Conservation (phyloP, 2,888 invertebrate species). For the Coelinius sp. region DNA sequence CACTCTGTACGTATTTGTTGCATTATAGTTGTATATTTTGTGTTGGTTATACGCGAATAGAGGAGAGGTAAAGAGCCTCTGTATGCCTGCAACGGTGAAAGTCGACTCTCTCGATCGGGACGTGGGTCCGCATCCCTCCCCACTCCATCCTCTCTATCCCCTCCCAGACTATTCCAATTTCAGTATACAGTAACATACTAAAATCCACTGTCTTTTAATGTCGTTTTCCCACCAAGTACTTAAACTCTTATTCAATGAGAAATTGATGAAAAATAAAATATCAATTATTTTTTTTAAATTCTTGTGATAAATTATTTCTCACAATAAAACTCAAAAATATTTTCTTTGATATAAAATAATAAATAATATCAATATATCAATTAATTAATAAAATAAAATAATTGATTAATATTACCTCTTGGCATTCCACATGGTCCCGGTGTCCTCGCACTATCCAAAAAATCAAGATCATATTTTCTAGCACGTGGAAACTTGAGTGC, state of each 20-base stretch:
- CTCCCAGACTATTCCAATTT: slow-evolving; percentile 28
- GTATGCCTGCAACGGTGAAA: slow-evolving; percentile 56
- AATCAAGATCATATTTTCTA: slow-evolving; percentile 90
- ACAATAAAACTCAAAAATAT: no score
- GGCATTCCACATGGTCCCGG: slow-evolving; percentile 96
- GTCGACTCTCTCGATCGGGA: slow-evolving; percentile 55
- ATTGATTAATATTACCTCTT: slow-evolving; percentile 77
- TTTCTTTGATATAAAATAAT: background rate
- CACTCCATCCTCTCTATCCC: slow-evolving; percentile 17
- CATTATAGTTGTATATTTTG: slow-evolving; percentile 9
- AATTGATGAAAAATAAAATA: background rate
- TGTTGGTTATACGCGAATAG: background rate
- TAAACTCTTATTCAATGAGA: background rate
- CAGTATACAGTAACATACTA: slow-evolving; percentile 32
- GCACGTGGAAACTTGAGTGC: slow-evolving; percentile 92
- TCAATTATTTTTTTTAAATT: slow-evolving; percentile 23
- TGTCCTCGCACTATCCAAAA: slow-evolving; percentile 91
- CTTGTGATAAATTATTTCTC: background rate
- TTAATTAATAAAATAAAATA: background rate
- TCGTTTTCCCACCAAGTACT: slow-evolving; percentile 58
- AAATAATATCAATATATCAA: background rate
- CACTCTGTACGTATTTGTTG: background rate
- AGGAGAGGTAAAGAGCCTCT: background rate
- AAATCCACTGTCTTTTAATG: slow-evolving; percentile 53
- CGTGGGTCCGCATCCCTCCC: slow-evolving; percentile 41